Conservation (phyloP, 1,140 invertebrate genomes). For the Heliconius hewitsoni region DNA sequence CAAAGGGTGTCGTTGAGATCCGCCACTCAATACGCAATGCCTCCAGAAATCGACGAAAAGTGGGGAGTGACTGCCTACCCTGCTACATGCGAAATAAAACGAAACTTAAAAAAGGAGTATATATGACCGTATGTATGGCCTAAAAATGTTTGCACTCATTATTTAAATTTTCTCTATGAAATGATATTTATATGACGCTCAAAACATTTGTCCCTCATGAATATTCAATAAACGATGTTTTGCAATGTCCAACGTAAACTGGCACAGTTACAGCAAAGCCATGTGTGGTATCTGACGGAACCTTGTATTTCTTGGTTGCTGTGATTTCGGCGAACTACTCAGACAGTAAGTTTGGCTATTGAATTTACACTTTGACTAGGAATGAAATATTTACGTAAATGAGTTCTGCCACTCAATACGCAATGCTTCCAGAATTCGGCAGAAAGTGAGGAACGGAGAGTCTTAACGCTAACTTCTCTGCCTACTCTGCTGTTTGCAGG, state of each 20-base stretch:
- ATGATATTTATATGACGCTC: background rate
- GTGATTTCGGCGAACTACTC: background rate
- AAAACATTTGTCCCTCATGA: slow-evolving; percentile 10
- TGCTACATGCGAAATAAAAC: too few relatives aligned
- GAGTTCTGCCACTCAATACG: too few relatives aligned
- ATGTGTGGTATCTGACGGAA: background rate
- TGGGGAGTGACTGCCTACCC: too few relatives aligned
- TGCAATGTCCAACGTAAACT: slow-evolving; percentile 2
- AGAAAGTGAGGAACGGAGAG: too few relatives aligned
- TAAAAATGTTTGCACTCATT: background rate
- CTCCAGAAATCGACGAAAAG: too few relatives aligned
- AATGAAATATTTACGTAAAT: too few relatives aligned
- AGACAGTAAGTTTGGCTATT: background rate
- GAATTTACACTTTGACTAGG: background rate
- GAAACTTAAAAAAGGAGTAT: too few relatives aligned
- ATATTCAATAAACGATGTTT: slow-evolving; percentile 31
- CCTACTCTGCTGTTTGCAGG: too few relatives aligned
- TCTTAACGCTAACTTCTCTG: too few relatives aligned
- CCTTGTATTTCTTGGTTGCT: slow-evolving; percentile 6
- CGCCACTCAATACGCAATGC: too few relatives aligned
- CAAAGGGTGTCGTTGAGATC: too few relatives aligned
- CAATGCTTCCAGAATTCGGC: too few relatives aligned
- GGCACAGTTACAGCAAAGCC: background rate
- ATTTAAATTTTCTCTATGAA: background rate
- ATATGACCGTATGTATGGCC: background rate